Base-by-base conservation (phyloP, 2,113 vertebrate species). In the Dissostichus mawsoni region DNA sequence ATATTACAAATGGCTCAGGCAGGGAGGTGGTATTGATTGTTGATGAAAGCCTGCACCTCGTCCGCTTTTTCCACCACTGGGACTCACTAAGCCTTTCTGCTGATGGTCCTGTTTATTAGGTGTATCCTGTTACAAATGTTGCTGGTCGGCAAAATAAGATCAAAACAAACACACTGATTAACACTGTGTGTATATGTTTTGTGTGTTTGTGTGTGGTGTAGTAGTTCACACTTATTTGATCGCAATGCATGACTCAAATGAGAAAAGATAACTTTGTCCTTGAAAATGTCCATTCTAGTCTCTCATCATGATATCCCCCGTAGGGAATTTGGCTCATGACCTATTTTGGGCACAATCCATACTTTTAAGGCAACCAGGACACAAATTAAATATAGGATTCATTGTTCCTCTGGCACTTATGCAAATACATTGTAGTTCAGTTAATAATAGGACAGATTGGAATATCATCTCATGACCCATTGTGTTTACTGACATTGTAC, bases 11-110 rank as follows among this genome's bases (percentile, higher is more conserved):
- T 74, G 74, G 70, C 65, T 63, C 45, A 23, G 59, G 58, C 76
- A 59, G 61, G 20, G 51, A 70, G 71, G 17, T 16, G 51, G 33
- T 76, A 90, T 92, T 61, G 91, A 93, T 92, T 59, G 81, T 73
- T 77, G 78, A 87, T 89, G 76, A 88, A 69, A 64, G 80, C 44
- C 71, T 76, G 73, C 12, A 72, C 51, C 70, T 59, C 25, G 74
- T 87, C 74, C 80, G 56, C 36, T 29, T 13, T 80, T 69, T 85
- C 65, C 66, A 74, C 79, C 74, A 16, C 48, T 66, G 86, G 76
- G 86, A 91, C 73, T 45, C 61, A 9, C 74, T 53, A 17, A 63
- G 61, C 68, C 51, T 76, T 79, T 70, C 68, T 78, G 84, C 87
- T 85, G 76, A 85, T 69, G 69, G 29, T 83, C 80, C 51, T 76